Evolutionary conservation across 1,140 invertebrate species (phyloP), one percentile per base, ranked within the genome.

Genomic region (Neotoxoptera formosana): DNA sequence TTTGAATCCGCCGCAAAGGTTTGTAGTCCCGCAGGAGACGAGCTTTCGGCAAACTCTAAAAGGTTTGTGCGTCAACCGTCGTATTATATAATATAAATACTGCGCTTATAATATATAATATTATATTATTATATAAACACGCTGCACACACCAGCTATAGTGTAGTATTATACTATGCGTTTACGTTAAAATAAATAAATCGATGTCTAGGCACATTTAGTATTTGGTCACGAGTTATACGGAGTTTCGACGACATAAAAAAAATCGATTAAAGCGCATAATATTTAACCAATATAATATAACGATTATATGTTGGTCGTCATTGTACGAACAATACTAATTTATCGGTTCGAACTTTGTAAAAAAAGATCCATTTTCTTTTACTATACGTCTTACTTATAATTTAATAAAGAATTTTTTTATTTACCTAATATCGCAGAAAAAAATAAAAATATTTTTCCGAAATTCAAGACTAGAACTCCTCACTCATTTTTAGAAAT

Each of bases 11-110:
- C 20, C 48, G 76, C 20, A 34, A 48, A 30, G 47, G 91, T 81
- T 92, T 25, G 67, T 76, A 76, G 60, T 92, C 91, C 91, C 91
- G 48, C 47, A 92, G 91, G 91, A 92, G 91, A 84, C 36, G 81
- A 92, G 91, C 47, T 92, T 92, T 92, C 76, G 36, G 84, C 81
- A 21, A 84, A 92, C 81, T 92, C 48, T 92, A 92, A 92, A 92
- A 92, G 91, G 76, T 51, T 92, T 23, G 30, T 67, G 45, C 30
- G 30, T 91, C 56, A 90, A 41, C 56, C 60, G 67, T 91, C 60
- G 76, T 51, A 67, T 81, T 81, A 81, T 48, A 48, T 34, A 34
- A n/a, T 7, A 36, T 84, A 84, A 34, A 36, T 84, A 92, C 14
- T 21, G n/a, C n/a, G n/a, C n/a, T 76, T n/a, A 60, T 60, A n/a